Percentiles rank a stretch among this genome's conserved stretches.
phyloP scores from a whole-genome alignment of 2,888 invertebrate genomes.

The Tanypteryx hageni region DNA sequence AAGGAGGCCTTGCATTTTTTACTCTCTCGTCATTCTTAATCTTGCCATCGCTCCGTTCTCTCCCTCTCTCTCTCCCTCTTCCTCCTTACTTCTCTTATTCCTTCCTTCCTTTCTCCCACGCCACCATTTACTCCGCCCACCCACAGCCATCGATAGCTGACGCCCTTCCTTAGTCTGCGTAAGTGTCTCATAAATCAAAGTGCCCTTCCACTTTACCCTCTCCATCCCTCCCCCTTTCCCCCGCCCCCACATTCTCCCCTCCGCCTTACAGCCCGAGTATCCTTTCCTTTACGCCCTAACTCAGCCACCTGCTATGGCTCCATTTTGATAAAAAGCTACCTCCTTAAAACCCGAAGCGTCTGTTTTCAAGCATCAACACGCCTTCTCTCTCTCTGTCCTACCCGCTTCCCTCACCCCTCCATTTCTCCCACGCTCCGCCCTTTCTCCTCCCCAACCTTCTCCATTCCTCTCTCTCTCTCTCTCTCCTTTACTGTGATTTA shows the following conservation, averaged over 20 bases:
- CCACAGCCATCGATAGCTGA: constrained; percentile 30
- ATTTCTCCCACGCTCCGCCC: not conserved
- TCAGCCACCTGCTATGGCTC: constrained; percentile 17
- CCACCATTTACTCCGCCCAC: not conserved
- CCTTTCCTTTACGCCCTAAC: not conserved
- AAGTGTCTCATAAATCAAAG: constrained; percentile 53
- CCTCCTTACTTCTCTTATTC: not conserved
- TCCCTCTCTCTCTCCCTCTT: too few relatives aligned
- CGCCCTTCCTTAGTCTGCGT: not conserved
- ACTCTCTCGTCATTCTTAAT: too few relatives aligned
- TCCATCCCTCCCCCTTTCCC: not conserved
- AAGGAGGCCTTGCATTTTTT: too few relatives aligned
- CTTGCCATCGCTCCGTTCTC: not conserved
- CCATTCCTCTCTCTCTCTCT: too few relatives aligned
- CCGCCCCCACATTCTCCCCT: not conserved
- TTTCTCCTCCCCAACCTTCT: not conserved
- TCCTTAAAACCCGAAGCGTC: not conserved
- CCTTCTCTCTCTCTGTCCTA: not conserved
- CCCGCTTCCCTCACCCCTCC: not conserved
- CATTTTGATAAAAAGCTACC: constrained; percentile 18
- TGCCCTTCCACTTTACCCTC: not conserved
- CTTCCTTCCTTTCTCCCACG: not conserved
- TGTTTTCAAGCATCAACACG: constrained; percentile 30
- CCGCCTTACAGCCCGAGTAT: not conserved
- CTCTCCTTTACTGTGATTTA: too few relatives aligned